These are phyloP conservation scores for Psococerastis gibbosa DNA, from an alignment of 2,888 invertebrate genomes.

Conservation along the genomic window DNA sequence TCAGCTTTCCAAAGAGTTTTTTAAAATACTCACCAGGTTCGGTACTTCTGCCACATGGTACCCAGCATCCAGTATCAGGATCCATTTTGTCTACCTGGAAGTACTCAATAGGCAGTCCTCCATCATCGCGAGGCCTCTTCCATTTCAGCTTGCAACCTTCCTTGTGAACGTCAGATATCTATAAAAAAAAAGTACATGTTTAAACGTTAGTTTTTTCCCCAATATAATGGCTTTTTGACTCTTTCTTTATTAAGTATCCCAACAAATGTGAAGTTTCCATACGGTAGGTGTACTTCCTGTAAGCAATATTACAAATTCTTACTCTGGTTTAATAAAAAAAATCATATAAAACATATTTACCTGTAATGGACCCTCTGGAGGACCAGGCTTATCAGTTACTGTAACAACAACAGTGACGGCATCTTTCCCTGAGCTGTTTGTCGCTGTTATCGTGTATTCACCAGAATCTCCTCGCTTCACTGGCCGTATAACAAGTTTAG, in stretches of 20 bases:
- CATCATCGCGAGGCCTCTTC: slow-evolving; percentile 90
- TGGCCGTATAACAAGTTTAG: slow-evolving; percentile 66
- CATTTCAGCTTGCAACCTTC: slow-evolving; percentile 88
- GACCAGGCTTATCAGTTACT: slow-evolving; percentile 69
- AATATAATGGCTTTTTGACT: too few relatives aligned
- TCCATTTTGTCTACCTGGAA: slow-evolving; percentile 94
- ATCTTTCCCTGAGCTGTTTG: slow-evolving; percentile 75
- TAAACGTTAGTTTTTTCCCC: too few relatives aligned
- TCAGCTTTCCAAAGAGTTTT: too few relatives aligned
- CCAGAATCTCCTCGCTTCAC: slow-evolving; percentile 66
- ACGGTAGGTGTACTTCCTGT: too few relatives aligned
- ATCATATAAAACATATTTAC: too few relatives aligned
- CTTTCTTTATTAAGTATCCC: too few relatives aligned
- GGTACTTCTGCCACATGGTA: slow-evolving; percentile 64
- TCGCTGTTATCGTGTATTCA: slow-evolving; percentile 69
- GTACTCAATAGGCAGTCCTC: slow-evolving; percentile 84
- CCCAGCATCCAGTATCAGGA: slow-evolving; percentile 73
- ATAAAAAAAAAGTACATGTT: too few relatives aligned
- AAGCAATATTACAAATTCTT: too few relatives aligned
- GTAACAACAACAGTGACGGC: slow-evolving; percentile 60
- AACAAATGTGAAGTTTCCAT: too few relatives aligned
- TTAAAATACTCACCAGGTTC: slow-evolving; percentile 52
- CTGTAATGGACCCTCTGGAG: slow-evolving; percentile 80
- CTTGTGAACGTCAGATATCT: slow-evolving; percentile 65
- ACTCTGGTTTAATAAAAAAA: too few relatives aligned